Percentiles rank a stretch among this genome's conserved stretches.
phyloP scores from a whole-genome alignment of 2,797 vertebrate genomes.

The Sebastes minor region DNA sequence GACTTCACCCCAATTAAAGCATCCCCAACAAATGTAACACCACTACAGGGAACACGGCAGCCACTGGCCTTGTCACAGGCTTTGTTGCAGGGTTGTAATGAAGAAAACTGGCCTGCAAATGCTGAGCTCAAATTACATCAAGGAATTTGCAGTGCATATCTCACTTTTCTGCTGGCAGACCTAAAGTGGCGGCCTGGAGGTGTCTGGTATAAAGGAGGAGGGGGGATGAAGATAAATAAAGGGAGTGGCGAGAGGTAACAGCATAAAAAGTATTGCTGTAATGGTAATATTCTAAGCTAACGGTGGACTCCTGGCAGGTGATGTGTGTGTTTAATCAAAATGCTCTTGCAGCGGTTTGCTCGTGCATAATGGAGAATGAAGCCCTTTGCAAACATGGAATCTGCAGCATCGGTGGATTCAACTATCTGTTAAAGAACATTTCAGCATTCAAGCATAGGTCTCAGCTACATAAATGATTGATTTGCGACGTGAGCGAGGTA shows the following conservation, averaged over 20 bases:
- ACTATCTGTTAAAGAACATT: not conserved
- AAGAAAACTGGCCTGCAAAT: conserved; percentile 14
- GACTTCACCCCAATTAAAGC: conserved; percentile 23
- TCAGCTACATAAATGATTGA: not conserved
- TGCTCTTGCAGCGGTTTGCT: conserved; percentile 5
- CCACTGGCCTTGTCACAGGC: not conserved
- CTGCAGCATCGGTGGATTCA: not conserved
- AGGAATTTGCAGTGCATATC: not conserved
- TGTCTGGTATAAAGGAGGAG: not conserved
- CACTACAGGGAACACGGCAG: conserved; percentile 1
- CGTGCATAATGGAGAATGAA: conserved; percentile 7
- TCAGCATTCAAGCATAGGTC: not conserved
- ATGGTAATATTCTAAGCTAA: conserved; percentile 11
- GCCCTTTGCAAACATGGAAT: not conserved
- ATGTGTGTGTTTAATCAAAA: conserved; percentile 38
- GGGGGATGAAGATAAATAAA: not conserved
- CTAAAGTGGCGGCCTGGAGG: not conserved
- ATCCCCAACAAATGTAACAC: conserved; percentile 9
- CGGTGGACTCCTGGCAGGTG: conserved; percentile 10
- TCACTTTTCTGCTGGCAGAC: not conserved
- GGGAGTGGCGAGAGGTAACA: not conserved
- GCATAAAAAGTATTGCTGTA: conserved; percentile 3
- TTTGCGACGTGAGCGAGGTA: not conserved
- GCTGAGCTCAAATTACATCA: conserved; percentile 4
- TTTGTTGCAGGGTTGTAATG: conserved; percentile 18